Conservation (phyloP, 2,113 vertebrate genomes). For the Apeltes quadracus region DNA sequence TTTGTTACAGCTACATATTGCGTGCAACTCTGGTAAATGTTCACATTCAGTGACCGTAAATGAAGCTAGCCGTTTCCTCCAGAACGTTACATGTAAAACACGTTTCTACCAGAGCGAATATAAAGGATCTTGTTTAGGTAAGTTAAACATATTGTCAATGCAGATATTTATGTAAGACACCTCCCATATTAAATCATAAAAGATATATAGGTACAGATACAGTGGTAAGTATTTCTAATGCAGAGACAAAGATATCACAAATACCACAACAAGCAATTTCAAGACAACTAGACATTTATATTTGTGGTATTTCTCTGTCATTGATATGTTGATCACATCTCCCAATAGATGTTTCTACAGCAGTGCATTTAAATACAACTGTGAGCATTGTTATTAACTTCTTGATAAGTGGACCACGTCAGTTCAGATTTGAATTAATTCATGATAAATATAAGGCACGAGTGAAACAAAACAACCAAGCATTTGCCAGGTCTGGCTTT, state of each 20-base stretch:
- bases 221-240: not conserved
- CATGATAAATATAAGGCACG: not conserved
- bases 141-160: constrained; percentile 9
- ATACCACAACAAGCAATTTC: not conserved
- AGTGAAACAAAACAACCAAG: not conserved
- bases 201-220: not conserved
- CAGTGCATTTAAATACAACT: not conserved
- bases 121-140: constrained; percentile 54
- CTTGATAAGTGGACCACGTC: not conserved
- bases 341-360: not conserved
- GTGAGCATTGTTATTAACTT: not conserved
- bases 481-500: not conserved
- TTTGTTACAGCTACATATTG: not conserved
- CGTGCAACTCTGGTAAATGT: not conserved
- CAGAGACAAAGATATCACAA: not conserved
- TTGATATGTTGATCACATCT: not conserved
- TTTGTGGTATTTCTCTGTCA: not conserved
- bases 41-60: constrained; percentile 6
- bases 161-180: not conserved
- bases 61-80: not conserved
- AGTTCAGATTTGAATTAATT: not conserved
- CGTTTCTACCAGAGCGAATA: constrained; percentile 4
- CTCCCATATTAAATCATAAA: not conserved
- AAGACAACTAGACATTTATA: not conserved
- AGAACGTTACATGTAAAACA: not conserved